Conservation (phyloP, 2,797 vertebrate genomes). For the Leontopithecus rosalia region DNA sequence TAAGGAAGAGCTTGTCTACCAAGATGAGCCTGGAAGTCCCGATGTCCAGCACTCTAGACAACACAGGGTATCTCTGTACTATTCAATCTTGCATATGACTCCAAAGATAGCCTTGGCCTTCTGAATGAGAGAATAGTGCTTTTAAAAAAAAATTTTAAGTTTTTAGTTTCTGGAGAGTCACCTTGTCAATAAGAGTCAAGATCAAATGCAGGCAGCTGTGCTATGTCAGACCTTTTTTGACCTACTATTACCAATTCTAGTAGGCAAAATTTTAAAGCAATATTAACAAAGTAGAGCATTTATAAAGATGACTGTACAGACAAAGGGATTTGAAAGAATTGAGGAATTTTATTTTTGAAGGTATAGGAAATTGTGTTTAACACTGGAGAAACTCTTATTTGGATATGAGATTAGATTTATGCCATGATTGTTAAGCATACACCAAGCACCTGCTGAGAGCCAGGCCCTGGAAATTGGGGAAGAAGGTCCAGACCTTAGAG, state of each 20-base stretch:
- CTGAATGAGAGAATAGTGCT: background rate
- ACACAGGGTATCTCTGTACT: too few relatives aligned
- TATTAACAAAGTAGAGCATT: background rate
- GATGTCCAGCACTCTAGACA: accelerated
- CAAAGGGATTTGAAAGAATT: background rate
- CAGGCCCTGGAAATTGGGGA: background rate
- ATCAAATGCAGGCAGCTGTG: background rate
- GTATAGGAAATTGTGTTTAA: background rate
- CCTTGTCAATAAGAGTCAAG: background rate
- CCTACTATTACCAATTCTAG: background rate
- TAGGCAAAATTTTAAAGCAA: background rate
- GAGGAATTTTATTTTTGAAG: background rate
- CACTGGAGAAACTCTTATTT: background rate
- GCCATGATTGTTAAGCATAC: background rate
- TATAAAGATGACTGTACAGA: background rate
- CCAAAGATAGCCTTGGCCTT: background rate
- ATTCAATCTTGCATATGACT: background rate
- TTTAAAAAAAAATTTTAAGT: too few relatives aligned
- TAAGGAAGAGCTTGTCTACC: background rate
- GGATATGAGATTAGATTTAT: background rate
- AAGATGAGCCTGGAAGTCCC: background rate
- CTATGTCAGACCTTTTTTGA: background rate
- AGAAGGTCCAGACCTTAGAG: background rate
- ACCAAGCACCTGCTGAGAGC: background rate
- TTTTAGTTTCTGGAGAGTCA: background rate